phyloP scores from a whole-genome alignment of 1,140 invertebrate species.

The Brachionus koreanus region DNA sequence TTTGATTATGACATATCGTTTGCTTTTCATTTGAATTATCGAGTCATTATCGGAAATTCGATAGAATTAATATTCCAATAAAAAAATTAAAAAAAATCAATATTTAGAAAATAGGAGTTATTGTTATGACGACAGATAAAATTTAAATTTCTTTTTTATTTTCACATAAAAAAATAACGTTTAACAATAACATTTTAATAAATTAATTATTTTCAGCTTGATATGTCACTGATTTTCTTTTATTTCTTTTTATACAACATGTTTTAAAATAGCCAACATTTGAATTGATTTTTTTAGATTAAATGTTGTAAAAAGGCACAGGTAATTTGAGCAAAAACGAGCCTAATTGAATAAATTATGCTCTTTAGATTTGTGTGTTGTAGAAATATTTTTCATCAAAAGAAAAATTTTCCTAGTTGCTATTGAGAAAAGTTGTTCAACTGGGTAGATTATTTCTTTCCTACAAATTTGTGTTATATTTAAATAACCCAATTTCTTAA shows the following conservation, averaged over 20 bases:
- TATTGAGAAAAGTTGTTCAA: not conserved
- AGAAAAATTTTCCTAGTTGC: not conserved
- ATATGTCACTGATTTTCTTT: not conserved
- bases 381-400: not conserved
- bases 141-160: not conserved
- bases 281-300: not conserved
- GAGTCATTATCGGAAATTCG: constrained; percentile 33
- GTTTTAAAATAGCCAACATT: not conserved
- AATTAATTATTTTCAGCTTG: not conserved
- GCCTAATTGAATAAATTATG: constrained; percentile 6
- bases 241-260: not conserved
- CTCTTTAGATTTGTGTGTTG: not conserved
- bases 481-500: not conserved
- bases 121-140: constrained; percentile 36
- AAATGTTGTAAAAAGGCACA: not conserved
- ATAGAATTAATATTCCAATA: constrained; percentile 7
- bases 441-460: not conserved
- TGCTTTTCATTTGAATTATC: not conserved
- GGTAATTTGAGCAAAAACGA: not conserved
- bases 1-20: not conserved
- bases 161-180: not conserved
- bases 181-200: constrained; percentile 1
- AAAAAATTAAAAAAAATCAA: not conserved
- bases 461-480: not conserved
- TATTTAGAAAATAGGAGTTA: not conserved